Conservation (phyloP, 2,888 invertebrate species). For the Venusia cambrica region DNA sequence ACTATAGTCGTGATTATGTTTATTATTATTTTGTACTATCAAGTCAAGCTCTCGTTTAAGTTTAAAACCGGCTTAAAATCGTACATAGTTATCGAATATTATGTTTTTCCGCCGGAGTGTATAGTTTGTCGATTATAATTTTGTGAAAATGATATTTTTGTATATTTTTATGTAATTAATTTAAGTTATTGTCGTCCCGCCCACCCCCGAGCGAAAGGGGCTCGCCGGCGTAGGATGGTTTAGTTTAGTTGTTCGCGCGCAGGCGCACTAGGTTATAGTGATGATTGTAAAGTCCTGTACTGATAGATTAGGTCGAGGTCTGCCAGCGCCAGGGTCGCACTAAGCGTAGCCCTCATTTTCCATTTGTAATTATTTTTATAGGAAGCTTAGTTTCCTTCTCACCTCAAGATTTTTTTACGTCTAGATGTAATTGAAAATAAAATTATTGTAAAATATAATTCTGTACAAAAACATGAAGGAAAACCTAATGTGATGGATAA, state of each 20-base stretch:
- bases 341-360: constrained; percentile 79
- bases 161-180: constrained; percentile 78
- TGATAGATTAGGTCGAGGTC: constrained; percentile 77
- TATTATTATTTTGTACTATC: constrained; percentile 71
- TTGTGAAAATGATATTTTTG: constrained; percentile 81
- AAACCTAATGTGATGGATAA: constrained; percentile 78
- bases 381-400: constrained; percentile 80
- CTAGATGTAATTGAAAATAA: constrained; percentile 81
- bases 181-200: constrained; percentile 79
- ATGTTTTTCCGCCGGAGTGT: constrained; percentile 77
- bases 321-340: constrained; percentile 76
- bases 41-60: constrained; percentile 80
- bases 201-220: constrained; percentile 50
- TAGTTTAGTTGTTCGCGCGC: constrained; percentile 47
- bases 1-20: constrained; percentile 76
- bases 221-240: constrained; percentile 63
- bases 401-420: constrained; percentile 79
- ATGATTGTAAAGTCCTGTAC: constrained; percentile 79
- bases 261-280: constrained; percentile 63
- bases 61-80: constrained; percentile 75
- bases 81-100: constrained; percentile 76
- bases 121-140: constrained; percentile 76
- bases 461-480: constrained; percentile 80
- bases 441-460: constrained; percentile 78
- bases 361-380: constrained; percentile 77